Percentiles rank a stretch among this genome's conserved stretches.
phyloP scores from a whole-genome alignment of 1,140 invertebrate species.

The Drosophila subobscura region DNA sequence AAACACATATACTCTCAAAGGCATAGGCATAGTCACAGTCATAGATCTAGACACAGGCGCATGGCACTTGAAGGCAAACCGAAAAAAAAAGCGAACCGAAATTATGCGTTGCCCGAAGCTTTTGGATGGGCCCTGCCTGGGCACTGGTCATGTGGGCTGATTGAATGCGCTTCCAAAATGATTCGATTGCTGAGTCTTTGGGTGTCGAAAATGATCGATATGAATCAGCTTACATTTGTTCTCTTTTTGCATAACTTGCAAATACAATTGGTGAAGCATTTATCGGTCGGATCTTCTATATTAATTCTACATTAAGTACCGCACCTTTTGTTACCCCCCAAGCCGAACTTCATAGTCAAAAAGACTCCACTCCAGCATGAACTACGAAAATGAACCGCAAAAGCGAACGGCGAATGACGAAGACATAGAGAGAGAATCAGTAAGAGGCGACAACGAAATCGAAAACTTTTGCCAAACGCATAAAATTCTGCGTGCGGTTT shows the following conservation, averaged over 20 bases:
- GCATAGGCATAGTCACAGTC: conserved; percentile 2
- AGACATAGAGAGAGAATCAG: conserved; percentile 30
- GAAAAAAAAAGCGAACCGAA: conserved; percentile 15
- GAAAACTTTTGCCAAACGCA: conserved; percentile 79
- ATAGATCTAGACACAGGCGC: conserved; percentile 38
- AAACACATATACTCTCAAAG: background rate
- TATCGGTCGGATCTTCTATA: background rate
- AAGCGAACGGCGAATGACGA: conserved; percentile 53
- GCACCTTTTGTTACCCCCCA: conserved; percentile 4
- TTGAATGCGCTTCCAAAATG: conserved; percentile 42
- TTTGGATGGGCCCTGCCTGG: conserved; percentile 15
- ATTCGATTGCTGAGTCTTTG: background rate
- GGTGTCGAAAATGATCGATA: background rate
- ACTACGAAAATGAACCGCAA: conserved; percentile 60
- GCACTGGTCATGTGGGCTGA: conserved; percentile 14
- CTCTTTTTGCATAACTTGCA: too few relatives aligned
- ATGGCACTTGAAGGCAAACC: conserved; percentile 50
- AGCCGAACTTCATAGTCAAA: conserved; percentile 5
- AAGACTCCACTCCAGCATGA: conserved; percentile 33
- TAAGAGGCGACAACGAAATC: conserved; percentile 53
- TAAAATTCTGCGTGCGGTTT: conserved; percentile 74
- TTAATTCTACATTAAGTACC: conserved; percentile 20
- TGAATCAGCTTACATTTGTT: too few relatives aligned
- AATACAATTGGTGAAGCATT: background rate
- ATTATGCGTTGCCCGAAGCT: conserved; percentile 46